Evolutionary conservation across 37 sponge, comb jelly and placozoan species (phyloP).

Genomic region (Amphimedon queenslandica): DNA sequence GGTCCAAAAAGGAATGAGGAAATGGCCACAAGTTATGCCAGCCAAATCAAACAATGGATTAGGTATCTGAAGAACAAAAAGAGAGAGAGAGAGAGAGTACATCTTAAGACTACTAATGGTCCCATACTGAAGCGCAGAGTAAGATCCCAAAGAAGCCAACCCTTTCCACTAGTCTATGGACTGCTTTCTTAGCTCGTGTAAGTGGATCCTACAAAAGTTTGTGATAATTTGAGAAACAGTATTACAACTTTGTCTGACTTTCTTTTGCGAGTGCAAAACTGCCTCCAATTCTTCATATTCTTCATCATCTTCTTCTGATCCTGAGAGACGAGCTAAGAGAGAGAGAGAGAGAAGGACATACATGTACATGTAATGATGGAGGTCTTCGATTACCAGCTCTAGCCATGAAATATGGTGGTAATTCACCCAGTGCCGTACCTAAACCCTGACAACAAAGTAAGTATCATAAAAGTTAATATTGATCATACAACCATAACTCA

Average conservation of each 20-base stretch:
- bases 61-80: conserved; percentile 81
- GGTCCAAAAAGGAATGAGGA: conserved; percentile 95
- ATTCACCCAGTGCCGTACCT: conserved; percentile 97
- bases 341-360: not conserved
- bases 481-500: conserved; percentile 21
- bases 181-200: conserved; percentile 75
- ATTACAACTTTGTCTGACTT: conserved; percentile 1
- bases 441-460: conserved; percentile 53
- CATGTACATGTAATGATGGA: not conserved
- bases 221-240: not conserved
- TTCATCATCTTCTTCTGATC: conserved; percentile 79
- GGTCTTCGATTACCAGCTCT: conserved; percentile 67
- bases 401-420: conserved; percentile 99
- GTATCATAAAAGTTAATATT: not conserved
- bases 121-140: conserved; percentile 93
- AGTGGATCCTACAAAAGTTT: conserved; percentile 46
- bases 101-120: no score
- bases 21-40: conserved; percentile 99
- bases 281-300: conserved; percentile 80
- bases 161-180: conserved; percentile 82
- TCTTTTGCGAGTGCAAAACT: conserved; percentile 55
- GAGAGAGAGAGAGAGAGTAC: no score
- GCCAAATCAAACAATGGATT: conserved; percentile 99
- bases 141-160: conserved; percentile 98
- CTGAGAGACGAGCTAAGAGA: conserved; percentile 80